Conservation (phyloP, 2,888 invertebrate genomes). For the Hololepta plana region DNA sequence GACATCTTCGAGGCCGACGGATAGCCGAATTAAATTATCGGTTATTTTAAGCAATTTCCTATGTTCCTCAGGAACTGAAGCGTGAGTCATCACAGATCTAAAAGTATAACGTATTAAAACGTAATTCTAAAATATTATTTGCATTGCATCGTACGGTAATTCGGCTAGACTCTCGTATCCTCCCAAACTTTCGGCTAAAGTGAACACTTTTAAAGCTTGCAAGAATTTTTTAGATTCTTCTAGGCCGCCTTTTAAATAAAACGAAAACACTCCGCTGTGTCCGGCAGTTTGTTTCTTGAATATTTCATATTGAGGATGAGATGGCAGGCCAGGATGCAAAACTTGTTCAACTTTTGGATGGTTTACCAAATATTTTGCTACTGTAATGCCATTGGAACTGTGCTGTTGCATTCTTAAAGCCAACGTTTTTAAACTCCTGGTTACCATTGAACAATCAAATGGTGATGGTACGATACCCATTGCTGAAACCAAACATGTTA, state of each 20-base stretch:
- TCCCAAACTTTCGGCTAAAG: slow-evolving; percentile 85
- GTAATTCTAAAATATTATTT: slow-evolving; percentile 3
- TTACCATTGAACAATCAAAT: slow-evolving; percentile 88
- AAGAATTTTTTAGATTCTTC: slow-evolving; percentile 58
- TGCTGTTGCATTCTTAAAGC: slow-evolving; percentile 83
- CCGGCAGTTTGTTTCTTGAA: slow-evolving; percentile 66
- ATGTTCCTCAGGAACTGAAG: slow-evolving; percentile 65
- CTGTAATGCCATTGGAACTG: slow-evolving; percentile 52
- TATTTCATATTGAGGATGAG: slow-evolving; percentile 73
- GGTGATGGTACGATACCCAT: slow-evolving; percentile 91
- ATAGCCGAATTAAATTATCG: slow-evolving; percentile 69
- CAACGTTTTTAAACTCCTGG: slow-evolving; percentile 84
- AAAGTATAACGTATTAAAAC: slow-evolving; percentile 13
- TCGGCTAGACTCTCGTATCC: slow-evolving; percentile 91
- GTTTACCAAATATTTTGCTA: slow-evolving; percentile 65
- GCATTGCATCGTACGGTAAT: slow-evolving; percentile 54
- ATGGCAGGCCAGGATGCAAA: slow-evolving; percentile 65
- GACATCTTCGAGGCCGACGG: slow-evolving; percentile 76
- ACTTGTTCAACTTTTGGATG: slow-evolving; percentile 70
- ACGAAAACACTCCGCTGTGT: slow-evolving; percentile 83
- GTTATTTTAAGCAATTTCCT: slow-evolving; percentile 59
- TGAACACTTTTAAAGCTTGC: slow-evolving; percentile 58
- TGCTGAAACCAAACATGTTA: slow-evolving; percentile 37
- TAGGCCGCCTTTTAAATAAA: slow-evolving; percentile 64
- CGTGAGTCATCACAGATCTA: slow-evolving; percentile 88